These are phyloP conservation scores for Orchesellides sinensis DNA, from an alignment of 2,888 invertebrate genomes.

Conservation along the genomic window DNA sequence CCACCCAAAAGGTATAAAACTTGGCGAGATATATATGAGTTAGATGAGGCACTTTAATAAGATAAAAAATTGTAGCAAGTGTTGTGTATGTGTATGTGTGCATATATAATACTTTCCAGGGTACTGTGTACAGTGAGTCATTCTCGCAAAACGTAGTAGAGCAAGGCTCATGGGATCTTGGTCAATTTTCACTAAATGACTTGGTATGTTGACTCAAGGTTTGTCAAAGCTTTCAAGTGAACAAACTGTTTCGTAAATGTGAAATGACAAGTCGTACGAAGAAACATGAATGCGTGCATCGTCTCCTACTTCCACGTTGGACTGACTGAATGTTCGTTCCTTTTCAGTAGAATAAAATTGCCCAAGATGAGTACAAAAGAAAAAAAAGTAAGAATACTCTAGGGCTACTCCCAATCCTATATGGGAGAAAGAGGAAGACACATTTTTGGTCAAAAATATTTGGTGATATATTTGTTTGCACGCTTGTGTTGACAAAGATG, in stretches of 20 bases:
- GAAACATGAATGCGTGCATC: background rate
- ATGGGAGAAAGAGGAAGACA: background rate
- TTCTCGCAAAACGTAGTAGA: too few relatives aligned
- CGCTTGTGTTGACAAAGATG: background rate
- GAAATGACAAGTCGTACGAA: constrained; percentile 5
- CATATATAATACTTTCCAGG: too few relatives aligned
- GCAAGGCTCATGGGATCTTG: constrained; percentile 50
- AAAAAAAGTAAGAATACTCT: background rate
- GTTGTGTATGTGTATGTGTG: too few relatives aligned
- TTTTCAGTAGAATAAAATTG: constrained; percentile 6
- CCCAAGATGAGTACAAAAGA: background rate
- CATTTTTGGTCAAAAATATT: background rate
- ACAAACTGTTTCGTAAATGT: constrained; percentile 42
- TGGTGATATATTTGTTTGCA: background rate
- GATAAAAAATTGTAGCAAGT: too few relatives aligned
- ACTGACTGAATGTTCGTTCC: background rate
- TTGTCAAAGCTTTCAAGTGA: constrained; percentile 56
- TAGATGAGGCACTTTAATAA: too few relatives aligned
- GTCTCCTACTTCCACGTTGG: background rate
- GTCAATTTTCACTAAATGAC: constrained; percentile 65
- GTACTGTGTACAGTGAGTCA: too few relatives aligned
- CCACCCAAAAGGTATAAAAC: too few relatives aligned
- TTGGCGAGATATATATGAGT: too few relatives aligned
- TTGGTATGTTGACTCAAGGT: constrained; percentile 65
- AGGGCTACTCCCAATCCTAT: background rate